Percentiles rank a stretch among this genome's conserved stretches.
Evolutionary conservation across 2,888 invertebrate species (phyloP).

Genomic region (Tortricodes alternella): DNA sequence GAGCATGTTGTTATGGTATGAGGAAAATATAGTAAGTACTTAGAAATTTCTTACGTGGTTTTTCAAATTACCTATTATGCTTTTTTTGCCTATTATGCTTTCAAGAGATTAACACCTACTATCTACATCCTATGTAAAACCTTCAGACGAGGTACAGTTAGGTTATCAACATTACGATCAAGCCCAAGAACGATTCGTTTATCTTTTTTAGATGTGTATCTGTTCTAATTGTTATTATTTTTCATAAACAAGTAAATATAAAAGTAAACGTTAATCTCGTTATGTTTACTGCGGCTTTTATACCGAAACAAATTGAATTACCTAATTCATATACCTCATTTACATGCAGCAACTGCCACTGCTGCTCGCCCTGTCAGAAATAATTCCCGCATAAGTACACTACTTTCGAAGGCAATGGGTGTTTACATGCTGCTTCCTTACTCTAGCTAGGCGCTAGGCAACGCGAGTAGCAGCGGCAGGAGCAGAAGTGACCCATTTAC

Average conservation of each 20-base stretch:
- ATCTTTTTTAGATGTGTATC: slow-evolving; percentile 10
- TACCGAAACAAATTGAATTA: too few relatives aligned
- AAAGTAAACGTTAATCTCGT: too few relatives aligned
- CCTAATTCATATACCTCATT: too few relatives aligned
- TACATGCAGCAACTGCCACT: too few relatives aligned
- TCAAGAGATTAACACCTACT: not conserved
- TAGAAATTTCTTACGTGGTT: not conserved
- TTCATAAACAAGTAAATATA: slow-evolving; percentile 21
- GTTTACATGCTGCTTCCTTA: too few relatives aligned
- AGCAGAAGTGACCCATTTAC: too few relatives aligned
- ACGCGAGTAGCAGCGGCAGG: too few relatives aligned
- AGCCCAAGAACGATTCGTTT: slow-evolving; percentile 15
- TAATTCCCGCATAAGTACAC: too few relatives aligned
- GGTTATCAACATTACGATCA: slow-evolving; percentile 18
- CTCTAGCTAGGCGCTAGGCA: too few relatives aligned
- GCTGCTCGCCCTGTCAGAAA: too few relatives aligned
- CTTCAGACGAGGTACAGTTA: slow-evolving; percentile 12
- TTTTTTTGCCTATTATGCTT: not conserved
- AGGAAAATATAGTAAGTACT: not conserved
- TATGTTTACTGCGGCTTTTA: too few relatives aligned
- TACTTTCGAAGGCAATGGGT: too few relatives aligned
- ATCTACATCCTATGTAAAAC: slow-evolving; percentile 23
- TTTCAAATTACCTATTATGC: not conserved
- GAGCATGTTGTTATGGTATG: slow-evolving; percentile 7
- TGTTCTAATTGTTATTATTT: slow-evolving; percentile 2